phyloP scores from a whole-genome alignment of 2,113 vertebrate species.

The Ellobius talpinus region DNA sequence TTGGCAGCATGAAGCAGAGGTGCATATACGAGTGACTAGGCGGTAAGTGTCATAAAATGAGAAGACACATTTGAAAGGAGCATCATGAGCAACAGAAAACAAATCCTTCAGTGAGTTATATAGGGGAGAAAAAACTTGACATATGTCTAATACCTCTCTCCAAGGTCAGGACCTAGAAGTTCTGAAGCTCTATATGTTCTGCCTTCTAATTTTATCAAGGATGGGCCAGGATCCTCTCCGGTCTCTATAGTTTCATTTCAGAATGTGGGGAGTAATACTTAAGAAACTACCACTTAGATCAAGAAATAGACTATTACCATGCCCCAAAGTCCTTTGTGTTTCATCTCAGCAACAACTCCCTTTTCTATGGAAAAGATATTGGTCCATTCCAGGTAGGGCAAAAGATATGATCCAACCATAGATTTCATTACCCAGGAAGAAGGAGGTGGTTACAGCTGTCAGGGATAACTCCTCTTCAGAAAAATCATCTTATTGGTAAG shows the following conservation, averaged over 20 bases:
- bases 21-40: slow-evolving; percentile 79
- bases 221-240: background rate
- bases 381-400: slow-evolving; percentile 43
- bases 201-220: background rate
- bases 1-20: slow-evolving; percentile 77
- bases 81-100: slow-evolving; percentile 46
- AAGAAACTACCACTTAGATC: background rate
- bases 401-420: slow-evolving; percentile 40
- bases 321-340: background rate
- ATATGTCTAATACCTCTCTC: slow-evolving; percentile 13
- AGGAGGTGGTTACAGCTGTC: slow-evolving; percentile 64
- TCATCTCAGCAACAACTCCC: background rate
- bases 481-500: slow-evolving; percentile 73
- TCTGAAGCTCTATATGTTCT: slow-evolving; percentile 4
- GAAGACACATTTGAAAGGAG: slow-evolving; percentile 55
- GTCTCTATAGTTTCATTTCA: slow-evolving; percentile 51
- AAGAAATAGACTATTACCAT: slow-evolving; percentile 37
- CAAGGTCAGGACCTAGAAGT: background rate
- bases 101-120: slow-evolving; percentile 47
- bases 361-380: slow-evolving; percentile 52
- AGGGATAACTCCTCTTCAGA: slow-evolving; percentile 72
- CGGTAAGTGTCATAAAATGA: slow-evolving; percentile 77
- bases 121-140: background rate
- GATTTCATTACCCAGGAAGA: slow-evolving; percentile 56
- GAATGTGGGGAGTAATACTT: slow-evolving; percentile 28